Evolutionary conservation across 2,113 vertebrate species (phyloP).

Genomic region (Syngnathus scovelli): DNA sequence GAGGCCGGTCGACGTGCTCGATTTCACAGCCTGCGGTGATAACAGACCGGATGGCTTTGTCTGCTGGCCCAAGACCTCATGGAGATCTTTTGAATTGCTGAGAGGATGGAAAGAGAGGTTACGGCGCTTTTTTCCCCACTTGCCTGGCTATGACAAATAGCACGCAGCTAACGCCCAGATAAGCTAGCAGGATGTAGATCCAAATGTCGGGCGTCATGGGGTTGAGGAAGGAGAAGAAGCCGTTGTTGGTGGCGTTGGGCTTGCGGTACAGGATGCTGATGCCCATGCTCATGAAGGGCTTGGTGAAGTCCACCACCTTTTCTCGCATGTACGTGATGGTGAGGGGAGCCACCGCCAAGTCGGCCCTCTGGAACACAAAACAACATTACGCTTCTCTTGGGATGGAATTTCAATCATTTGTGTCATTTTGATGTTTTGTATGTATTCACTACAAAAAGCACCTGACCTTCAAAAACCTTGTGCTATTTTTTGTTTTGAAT

Average conservation of each 20-base stretch:
- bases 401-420: no score
- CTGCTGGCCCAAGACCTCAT: constrained; percentile 19
- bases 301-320: constrained; percentile 95
- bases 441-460: neutral
- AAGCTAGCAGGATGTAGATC: constrained; percentile 97
- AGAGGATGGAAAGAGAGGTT: neutral
- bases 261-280: constrained; percentile 97
- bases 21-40: constrained; percentile 23
- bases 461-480: neutral
- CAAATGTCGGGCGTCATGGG: constrained; percentile 97
- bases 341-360: constrained; percentile 91
- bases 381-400: no score
- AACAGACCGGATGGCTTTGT: constrained; percentile 40
- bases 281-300: constrained; percentile 95
- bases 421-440: no score
- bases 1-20: constrained; percentile 13
- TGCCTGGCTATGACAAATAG: constrained; percentile 98
- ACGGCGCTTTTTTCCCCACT: constrained; percentile 27
- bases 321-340: constrained; percentile 95
- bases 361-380: constrained; percentile 78
- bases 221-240: constrained; percentile 98
- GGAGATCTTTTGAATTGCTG: neutral
- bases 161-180: constrained; percentile 96
- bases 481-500: neutral
- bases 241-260: constrained; percentile 90